phyloP scores from a whole-genome alignment of 2,797 vertebrate species.

The Aselliscus stoliczkanus region DNA sequence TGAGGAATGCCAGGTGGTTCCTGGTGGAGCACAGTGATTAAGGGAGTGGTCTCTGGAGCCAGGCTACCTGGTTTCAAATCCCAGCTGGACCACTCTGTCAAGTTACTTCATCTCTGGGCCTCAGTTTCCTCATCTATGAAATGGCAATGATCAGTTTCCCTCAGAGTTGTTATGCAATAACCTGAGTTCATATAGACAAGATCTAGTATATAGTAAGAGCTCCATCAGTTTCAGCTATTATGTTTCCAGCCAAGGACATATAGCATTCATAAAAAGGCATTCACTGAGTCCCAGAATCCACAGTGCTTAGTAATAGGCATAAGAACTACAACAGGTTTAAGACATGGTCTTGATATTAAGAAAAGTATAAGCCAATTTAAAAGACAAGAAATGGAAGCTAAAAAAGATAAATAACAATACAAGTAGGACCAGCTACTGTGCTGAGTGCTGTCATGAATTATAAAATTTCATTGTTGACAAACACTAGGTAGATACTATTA shows the following conservation, averaged over 20 bases:
- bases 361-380: not conserved
- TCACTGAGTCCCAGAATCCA: not conserved
- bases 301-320: not conserved
- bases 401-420: not conserved
- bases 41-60: not conserved
- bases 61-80: not conserved
- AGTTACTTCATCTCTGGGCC: not conserved
- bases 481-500: not conserved
- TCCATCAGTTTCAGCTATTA: not conserved
- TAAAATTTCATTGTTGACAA: not conserved
- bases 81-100: not conserved
- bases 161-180: not conserved
- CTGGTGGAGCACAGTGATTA: not conserved
- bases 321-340: not conserved
- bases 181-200: not conserved
- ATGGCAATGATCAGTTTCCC: not conserved
- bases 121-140: not conserved
- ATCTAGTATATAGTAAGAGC: not conserved
- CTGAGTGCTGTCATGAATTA: not conserved
- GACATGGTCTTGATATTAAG: not conserved
- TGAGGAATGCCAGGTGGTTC: not conserved
- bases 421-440: not conserved
- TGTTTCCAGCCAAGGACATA: not conserved
- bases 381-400: not conserved
- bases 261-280: not conserved